A percentile compares a stretch with the other conserved stretches of the same genome.
These are phyloP conservation scores for Chiridota heheva DNA, from an alignment of 35 echinoderm and acorn worm species.

Conservation along the genomic window DNA sequence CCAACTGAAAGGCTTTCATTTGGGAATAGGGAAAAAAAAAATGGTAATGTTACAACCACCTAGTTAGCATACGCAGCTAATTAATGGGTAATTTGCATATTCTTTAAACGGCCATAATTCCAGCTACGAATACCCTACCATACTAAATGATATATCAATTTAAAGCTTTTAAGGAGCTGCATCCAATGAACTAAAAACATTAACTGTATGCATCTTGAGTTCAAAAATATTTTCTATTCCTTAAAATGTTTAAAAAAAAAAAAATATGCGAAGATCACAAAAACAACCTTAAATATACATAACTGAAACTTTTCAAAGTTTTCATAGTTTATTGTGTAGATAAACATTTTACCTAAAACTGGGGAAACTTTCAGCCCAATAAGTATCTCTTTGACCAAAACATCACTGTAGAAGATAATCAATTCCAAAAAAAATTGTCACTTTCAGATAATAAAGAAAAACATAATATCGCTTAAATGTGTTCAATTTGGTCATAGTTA, in stretches of 20 bases:
- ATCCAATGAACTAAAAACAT: constrained; percentile 24
- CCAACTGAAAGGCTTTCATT: too few species aligned
- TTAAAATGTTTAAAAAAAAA: neutral
- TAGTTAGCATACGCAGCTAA: constrained; percentile 4
- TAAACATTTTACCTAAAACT: neutral
- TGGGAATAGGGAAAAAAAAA: constrained; percentile 11
- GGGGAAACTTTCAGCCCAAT: constrained; percentile 7
- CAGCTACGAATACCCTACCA: neutral
- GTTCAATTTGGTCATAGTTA: constrained; percentile 6
- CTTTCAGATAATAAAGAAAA: neutral
- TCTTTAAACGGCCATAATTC: neutral
- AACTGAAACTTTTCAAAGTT: neutral
- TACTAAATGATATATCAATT: constrained; percentile 6
- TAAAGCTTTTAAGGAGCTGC: constrained; percentile 4
- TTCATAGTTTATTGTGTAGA: constrained; percentile 14
- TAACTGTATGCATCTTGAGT: too few species aligned
- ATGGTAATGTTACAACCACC: too few species aligned
- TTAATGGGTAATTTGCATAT: neutral
- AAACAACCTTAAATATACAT: neutral
- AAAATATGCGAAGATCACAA: neutral
- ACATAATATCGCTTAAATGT: neutral
- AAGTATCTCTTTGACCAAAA: neutral
- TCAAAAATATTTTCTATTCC: constrained; percentile 1
- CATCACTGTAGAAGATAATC: neutral
- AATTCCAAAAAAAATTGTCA: constrained; percentile 2